A percentile compares a stretch with the other conserved stretches of the same genome.
phyloP scores from a whole-genome alignment of 2,888 invertebrate genomes.

The Plusia festucae region DNA sequence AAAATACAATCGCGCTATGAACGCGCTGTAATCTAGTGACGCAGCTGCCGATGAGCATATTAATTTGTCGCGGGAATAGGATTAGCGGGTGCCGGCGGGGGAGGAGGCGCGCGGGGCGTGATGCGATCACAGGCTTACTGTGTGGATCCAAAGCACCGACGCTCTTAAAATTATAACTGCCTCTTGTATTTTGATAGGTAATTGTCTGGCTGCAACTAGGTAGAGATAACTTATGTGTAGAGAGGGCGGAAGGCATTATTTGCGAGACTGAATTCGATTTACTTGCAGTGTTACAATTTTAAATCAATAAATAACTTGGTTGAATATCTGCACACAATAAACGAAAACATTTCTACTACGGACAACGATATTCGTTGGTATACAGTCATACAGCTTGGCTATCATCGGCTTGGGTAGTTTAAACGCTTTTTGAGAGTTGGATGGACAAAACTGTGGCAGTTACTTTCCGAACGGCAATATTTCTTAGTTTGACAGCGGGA shows the following conservation, averaged over 20 bases:
- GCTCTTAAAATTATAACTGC: slow-evolving; percentile 71
- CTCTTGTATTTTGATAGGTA: slow-evolving; percentile 61
- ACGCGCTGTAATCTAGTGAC: slow-evolving; percentile 87
- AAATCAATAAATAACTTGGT: too few species aligned
- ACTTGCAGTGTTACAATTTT: background rate
- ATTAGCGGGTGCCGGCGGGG: slow-evolving; percentile 75
- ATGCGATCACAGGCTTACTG: slow-evolving; percentile 75
- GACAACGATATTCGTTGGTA: slow-evolving; percentile 21
- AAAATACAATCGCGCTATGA: slow-evolving; percentile 90
- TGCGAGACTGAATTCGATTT: slow-evolving; percentile 19
- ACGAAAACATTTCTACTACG: slow-evolving; percentile 9
- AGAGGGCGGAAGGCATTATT: slow-evolving; percentile 25
- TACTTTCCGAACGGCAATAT: slow-evolving; percentile 76
- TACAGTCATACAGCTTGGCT: slow-evolving; percentile 30
- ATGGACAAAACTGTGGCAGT: slow-evolving; percentile 65
- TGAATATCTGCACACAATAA: background rate
- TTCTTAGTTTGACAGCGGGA: slow-evolving; percentile 84
- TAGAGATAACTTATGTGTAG: slow-evolving; percentile 24
- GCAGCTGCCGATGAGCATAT: slow-evolving; percentile 88
- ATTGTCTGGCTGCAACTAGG: slow-evolving; percentile 44
- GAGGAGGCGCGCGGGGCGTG: slow-evolving; percentile 62
- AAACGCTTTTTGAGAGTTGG: slow-evolving; percentile 67
- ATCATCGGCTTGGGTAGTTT: slow-evolving; percentile 56
- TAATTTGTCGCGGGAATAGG: slow-evolving; percentile 87
- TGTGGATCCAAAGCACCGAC: slow-evolving; percentile 68